phyloP scores from a whole-genome alignment of 2,888 invertebrate species.

The Orthonevra nobilis region DNA sequence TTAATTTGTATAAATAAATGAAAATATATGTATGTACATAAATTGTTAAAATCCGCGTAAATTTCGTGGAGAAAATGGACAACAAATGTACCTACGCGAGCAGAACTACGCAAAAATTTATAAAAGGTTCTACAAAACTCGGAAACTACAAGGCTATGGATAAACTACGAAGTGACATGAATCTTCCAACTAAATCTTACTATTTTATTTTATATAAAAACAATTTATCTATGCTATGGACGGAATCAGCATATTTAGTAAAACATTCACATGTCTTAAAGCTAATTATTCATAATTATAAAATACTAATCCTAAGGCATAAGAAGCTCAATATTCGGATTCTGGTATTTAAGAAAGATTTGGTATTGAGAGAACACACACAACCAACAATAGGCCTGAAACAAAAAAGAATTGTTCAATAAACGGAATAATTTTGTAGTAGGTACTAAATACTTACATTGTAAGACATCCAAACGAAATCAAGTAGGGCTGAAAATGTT shows the following conservation, averaged over 20 bases:
- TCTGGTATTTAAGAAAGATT: conserved; percentile 89
- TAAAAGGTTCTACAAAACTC: too few species aligned
- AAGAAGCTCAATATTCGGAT: conserved; percentile 90
- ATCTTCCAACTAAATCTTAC: too few species aligned
- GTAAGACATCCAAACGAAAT: conserved; percentile 92
- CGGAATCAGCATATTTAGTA: conserved; percentile 19
- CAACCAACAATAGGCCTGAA: conserved; percentile 92
- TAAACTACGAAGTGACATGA: too few species aligned
- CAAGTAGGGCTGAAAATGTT: conserved; percentile 87
- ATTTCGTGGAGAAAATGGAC: too few species aligned
- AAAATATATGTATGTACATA: too few species aligned
- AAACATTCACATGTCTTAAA: not conserved
- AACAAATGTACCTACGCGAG: too few species aligned
- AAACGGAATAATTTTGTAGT: not conserved
- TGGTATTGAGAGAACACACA: conserved; percentile 93
- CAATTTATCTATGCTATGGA: conserved; percentile 21
- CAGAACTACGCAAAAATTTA: too few species aligned
- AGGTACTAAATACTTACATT: conserved; percentile 84
- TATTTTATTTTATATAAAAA: too few species aligned
- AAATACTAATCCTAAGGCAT: conserved; percentile 74
- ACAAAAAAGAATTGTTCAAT: too few species aligned
- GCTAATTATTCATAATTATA: not conserved
- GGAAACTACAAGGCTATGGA: too few species aligned
- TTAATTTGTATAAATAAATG: too few species aligned
- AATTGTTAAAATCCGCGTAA: too few species aligned